Percentiles rank a stretch among this genome's conserved stretches.
Evolutionary conservation across 2,797 vertebrate species (phyloP).

Genomic region (Petrocephalus schoutedeni): DNA sequence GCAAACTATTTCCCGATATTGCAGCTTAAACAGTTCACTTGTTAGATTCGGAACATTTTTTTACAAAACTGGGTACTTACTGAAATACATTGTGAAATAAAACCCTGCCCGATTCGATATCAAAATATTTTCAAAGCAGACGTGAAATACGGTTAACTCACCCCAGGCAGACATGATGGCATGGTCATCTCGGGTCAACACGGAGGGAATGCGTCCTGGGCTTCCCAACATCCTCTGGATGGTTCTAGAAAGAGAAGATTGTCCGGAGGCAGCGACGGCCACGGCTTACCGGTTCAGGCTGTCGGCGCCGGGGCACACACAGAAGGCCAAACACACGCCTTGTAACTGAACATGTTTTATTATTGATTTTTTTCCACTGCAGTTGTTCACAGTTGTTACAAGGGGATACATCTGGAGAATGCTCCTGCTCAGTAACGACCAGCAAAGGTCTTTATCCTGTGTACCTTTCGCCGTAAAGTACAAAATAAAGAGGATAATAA

Average conservation of each 20-base stretch:
- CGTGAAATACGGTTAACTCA: background rate
- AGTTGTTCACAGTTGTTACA: constrained; percentile 93
- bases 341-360: constrained; percentile 82
- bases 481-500: constrained; percentile 80
- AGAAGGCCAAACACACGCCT: constrained; percentile 45
- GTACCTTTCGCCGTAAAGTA: constrained; percentile 60
- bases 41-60: background rate
- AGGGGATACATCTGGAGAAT: constrained; percentile 79
- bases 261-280: too few species aligned
- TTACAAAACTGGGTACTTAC: background rate
- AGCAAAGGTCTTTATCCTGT: constrained; percentile 38
- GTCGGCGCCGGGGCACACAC: constrained; percentile 25
- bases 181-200: background rate
- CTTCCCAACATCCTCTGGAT: background rate
- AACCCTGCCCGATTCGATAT: background rate
- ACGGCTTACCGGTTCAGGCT: background rate
- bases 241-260: background rate
- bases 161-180: background rate
- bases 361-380: constrained; percentile 78
- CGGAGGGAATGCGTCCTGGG: background rate
- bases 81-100: background rate
- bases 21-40: background rate
- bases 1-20: background rate
- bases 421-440: constrained; percentile 73
- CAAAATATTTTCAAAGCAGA: background rate